Evolutionary conservation across 2,113 vertebrate genomes (phyloP).

Genomic region (Falco punctatus): DNA sequence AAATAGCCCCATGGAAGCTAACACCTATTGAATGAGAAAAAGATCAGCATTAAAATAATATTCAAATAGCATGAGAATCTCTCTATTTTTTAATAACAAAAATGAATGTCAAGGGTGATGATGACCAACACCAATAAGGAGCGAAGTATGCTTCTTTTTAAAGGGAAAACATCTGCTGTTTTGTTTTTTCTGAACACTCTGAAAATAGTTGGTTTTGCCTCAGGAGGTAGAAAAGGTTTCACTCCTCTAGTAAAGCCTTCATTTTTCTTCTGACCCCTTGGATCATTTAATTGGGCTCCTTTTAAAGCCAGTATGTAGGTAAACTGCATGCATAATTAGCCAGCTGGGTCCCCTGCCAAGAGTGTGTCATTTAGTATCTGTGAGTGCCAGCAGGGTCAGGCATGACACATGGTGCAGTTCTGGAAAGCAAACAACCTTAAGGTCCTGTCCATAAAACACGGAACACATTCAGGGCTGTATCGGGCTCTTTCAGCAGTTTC

Average conservation of each 20-base stretch:
- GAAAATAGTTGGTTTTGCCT: slow-evolving; percentile 9
- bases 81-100: neutral
- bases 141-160: neutral
- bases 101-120: neutral
- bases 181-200: neutral
- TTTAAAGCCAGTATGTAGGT: slow-evolving; percentile 23
- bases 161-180: slow-evolving; percentile 10
- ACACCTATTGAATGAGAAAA: neutral
- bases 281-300: slow-evolving; percentile 44
- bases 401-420: slow-evolving; percentile 50
- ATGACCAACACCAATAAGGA: neutral
- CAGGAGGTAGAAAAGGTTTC: slow-evolving; percentile 21
- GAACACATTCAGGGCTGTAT: slow-evolving; percentile 39
- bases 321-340: slow-evolving; percentile 49
- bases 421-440: slow-evolving; percentile 54
- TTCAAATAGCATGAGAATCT: neutral
- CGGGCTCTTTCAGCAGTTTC: slow-evolving; percentile 54
- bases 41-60: neutral
- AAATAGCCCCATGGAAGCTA: neutral
- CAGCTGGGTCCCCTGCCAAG: slow-evolving; percentile 55
- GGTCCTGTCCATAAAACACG: slow-evolving; percentile 46
- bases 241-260: neutral
- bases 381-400: slow-evolving; percentile 47
- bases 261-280: slow-evolving; percentile 38
- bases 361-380: slow-evolving; percentile 37